Percentiles rank a stretch among this genome's conserved stretches.
Evolutionary conservation across 92 coral and sea anemone genomes (phyloP).

Genomic region (Epizoanthus stellaris): DNA sequence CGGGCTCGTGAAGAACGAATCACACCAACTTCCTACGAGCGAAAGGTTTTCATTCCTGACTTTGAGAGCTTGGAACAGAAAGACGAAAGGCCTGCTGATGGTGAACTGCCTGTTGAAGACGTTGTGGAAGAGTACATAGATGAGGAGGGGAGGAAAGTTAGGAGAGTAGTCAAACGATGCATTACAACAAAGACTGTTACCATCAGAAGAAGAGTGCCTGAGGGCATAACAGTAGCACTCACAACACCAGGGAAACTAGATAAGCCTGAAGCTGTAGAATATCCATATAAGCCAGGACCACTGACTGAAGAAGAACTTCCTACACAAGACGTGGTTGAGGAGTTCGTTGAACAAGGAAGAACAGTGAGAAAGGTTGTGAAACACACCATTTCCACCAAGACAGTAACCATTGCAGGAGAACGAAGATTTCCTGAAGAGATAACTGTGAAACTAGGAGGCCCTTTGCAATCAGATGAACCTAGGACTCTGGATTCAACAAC

Average conservation of each 20-base stretch:
- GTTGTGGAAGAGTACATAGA: conserved; percentile 67
- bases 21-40: background rate
- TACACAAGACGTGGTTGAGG: conserved; percentile 54
- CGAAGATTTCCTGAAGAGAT: too few relatives aligned
- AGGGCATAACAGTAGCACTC: background rate
- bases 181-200: conserved; percentile 28
- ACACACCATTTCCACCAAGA: conserved; percentile 45
- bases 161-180: conserved; percentile 48
- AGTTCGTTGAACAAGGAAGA: conserved; percentile 67
- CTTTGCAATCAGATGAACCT: background rate
- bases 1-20: conserved; percentile 10
- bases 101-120: conserved; percentile 38
- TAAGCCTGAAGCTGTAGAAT: too few relatives aligned
- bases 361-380: conserved; percentile 59
- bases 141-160: conserved; percentile 59
- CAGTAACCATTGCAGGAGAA: background rate
- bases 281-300: too few relatives aligned
- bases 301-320: too few relatives aligned
- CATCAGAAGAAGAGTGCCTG: background rate
- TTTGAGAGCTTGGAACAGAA: conserved; percentile 5
- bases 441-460: too few relatives aligned
- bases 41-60: conserved; percentile 8
- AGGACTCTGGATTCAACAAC: background rate
- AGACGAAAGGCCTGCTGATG: background rate
- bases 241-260: background rate